Evolutionary conservation across 2,113 vertebrate genomes (phyloP).

Genomic region (Campylomormyrus numenius): DNA sequence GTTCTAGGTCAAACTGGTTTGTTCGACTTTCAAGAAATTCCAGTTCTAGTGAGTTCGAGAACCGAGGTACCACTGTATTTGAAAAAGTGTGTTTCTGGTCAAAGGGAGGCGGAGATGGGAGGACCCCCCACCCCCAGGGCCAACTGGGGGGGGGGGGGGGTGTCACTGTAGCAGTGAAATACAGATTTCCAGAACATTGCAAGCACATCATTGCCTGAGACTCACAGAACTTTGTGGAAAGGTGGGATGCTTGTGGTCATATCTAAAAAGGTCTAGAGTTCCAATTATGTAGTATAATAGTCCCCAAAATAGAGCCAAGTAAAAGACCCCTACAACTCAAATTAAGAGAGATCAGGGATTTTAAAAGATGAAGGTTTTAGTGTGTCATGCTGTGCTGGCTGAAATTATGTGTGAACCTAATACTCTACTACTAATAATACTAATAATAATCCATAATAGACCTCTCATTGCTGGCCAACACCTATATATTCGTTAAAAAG

Average conservation of each 20-base stretch:
- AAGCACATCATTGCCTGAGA: not conserved
- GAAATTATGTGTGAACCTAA: not conserved
- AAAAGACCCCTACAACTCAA: not conserved
- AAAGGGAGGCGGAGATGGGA: not conserved
- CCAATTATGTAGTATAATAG: not conserved
- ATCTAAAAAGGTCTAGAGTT: not conserved
- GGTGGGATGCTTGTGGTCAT: not conserved
- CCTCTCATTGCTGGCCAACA: not conserved
- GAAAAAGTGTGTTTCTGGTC: not conserved
- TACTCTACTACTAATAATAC: not conserved
- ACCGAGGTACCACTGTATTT: not conserved
- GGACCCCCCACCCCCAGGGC: no score
- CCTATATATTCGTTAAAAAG: not conserved
- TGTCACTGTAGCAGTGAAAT: not conserved
- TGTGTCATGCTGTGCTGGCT: not conserved
- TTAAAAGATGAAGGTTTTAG: not conserved
- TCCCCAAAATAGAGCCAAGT: not conserved
- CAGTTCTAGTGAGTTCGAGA: no score
- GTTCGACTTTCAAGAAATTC: no score
- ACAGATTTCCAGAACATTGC: not conserved
- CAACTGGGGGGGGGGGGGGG: no score
- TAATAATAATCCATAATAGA: not conserved
- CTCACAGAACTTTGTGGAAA: not conserved
- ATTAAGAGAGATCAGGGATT: not conserved
- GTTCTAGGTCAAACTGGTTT: no score